phyloP scores from a whole-genome alignment of 2,797 vertebrate genomes.

The Enteromius fasciolatus region DNA sequence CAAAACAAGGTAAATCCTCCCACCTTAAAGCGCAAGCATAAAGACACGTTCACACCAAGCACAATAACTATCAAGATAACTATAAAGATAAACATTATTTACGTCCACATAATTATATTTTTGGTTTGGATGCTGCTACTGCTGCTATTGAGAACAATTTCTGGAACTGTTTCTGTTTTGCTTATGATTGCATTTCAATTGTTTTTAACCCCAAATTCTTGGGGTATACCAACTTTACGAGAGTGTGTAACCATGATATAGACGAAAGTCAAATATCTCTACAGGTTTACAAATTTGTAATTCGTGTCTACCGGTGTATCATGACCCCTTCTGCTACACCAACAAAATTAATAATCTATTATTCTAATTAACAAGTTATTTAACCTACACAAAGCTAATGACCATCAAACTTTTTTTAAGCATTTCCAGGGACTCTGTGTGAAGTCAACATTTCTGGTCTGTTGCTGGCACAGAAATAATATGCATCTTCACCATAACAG shows the following conservation, averaged over 20 bases:
- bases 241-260: background rate
- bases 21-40: too few species aligned
- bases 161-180: too few species aligned
- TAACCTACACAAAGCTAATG: background rate
- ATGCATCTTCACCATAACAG: background rate
- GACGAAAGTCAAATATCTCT: too few species aligned
- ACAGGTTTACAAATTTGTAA: too few species aligned
- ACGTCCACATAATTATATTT: too few species aligned
- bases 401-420: background rate
- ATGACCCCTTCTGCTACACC: too few species aligned
- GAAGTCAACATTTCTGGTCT: background rate
- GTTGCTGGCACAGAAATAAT: background rate
- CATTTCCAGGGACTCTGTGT: background rate
- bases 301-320: too few species aligned
- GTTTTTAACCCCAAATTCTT: background rate
- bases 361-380: background rate
- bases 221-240: background rate
- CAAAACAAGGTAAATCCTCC: background rate
- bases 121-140: too few species aligned
- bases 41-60: too few species aligned
- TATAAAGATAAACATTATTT: too few species aligned
- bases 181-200: background rate
- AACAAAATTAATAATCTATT: background rate
- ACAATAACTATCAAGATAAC: too few species aligned
- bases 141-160: too few species aligned